Evolutionary conservation across 2,888 invertebrate genomes (phyloP).

Genomic region (Dioctria rufipes): DNA sequence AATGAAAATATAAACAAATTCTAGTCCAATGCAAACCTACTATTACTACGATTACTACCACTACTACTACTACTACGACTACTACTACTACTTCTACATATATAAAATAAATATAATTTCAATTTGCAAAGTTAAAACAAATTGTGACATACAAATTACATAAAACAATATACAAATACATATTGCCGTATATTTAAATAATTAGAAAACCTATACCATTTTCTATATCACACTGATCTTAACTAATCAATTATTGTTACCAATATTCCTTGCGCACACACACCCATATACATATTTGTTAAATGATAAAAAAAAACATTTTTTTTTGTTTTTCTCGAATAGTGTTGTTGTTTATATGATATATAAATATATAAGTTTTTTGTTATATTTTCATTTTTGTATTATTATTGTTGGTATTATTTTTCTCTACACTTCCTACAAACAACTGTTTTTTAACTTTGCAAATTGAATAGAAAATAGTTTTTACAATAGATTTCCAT

Average conservation of each 20-base stretch:
- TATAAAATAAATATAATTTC: constrained; percentile 25
- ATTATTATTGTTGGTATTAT: constrained; percentile 52
- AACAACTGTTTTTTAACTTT: constrained; percentile 29
- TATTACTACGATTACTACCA: constrained; percentile 39
- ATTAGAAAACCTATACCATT: neutral
- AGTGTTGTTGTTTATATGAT: constrained; percentile 40
- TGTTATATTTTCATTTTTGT: constrained; percentile 45
- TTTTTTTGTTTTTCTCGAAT: constrained; percentile 13
- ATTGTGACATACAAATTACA: no score
- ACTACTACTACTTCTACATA: constrained; percentile 41
- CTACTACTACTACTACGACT: constrained; percentile 2
- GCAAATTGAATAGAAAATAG: constrained; percentile 47
- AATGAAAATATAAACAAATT: constrained; percentile 47
- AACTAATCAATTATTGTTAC: constrained; percentile 14
- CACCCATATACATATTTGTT: constrained; percentile 15
- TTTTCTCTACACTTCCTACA: constrained; percentile 10
- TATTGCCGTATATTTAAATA: no score
- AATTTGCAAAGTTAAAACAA: constrained; percentile 50
- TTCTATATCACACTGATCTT: constrained; percentile 4
- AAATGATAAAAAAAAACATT: constrained; percentile 25
- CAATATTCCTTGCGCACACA: constrained; percentile 37
- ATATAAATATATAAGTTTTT: constrained; percentile 45
- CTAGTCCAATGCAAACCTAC: constrained; percentile 52
- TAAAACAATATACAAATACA: constrained; percentile 9
- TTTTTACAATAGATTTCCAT: constrained; percentile 57